Evolutionary conservation across 2,113 vertebrate species (phyloP), one percentile per base, ranked within the genome.

Genomic region (Brachyhypopomus occidentalis): DNA sequence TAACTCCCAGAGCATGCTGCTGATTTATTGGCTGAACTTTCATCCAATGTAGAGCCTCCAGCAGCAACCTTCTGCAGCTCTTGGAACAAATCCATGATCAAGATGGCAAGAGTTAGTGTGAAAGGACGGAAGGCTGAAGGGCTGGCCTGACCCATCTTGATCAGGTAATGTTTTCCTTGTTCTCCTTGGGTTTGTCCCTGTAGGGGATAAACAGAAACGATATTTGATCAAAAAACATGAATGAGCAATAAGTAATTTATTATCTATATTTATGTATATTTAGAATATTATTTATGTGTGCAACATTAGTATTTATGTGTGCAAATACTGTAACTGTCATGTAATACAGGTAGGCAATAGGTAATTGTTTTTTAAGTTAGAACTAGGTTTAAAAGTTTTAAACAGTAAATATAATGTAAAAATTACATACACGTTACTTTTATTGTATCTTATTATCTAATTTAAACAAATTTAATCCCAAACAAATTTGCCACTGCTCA

Each of bases 1-100:
- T 93, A 95, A 0, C 91, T 86, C n/a, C 95, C 97, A 0, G 89
- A 88, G 23, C 95, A 97, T 72, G 91, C 88, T 64, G 89, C 85
- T 9, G 36, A 5, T 70, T 91, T 86, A 1, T 92, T 92, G 36
- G 59, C 55, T 79, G 78, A 82, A 83, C 90, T 92, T 48, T 88
- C 69, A 0, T 82, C 66, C 0, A 91, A 45, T 62, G 59, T 14
- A 0, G 88, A 70, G 48, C 80, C 73, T 2, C 82, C 89, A 5
- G 90, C 88, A 9, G 69, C 58, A 4, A 88, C 75, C 55, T 41
- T 17, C 0, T 80, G 91, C 38, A 92, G 81, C 0, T 89, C 87
- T 48, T 71, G 75, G 2, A 93, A 89, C 30, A 97, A 71, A 74
- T 95, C 8, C 25, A 89, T 77, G 76, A 91, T 22, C n/a, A 93